Percentiles rank a stretch among this genome's conserved stretches.
phyloP scores from a whole-genome alignment of 2,113 vertebrate genomes.

The Trogon surrucura region DNA sequence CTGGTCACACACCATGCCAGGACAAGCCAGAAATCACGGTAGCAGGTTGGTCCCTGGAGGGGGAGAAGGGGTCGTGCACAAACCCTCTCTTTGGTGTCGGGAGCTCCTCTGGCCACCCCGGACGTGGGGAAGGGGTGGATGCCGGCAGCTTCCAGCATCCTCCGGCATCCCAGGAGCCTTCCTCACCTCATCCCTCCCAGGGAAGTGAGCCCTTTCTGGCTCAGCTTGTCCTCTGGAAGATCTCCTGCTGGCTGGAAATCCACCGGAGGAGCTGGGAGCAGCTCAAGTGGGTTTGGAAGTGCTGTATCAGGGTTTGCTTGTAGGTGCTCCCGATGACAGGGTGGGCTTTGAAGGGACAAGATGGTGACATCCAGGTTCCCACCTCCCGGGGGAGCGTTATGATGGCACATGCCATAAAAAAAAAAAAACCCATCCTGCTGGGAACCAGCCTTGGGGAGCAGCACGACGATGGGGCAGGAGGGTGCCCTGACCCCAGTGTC shows the following conservation, averaged over 20 bases:
- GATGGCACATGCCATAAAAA: background rate
- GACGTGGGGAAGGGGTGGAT: background rate
- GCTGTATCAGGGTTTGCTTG: background rate
- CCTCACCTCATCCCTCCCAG: background rate
- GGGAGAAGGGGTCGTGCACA: background rate
- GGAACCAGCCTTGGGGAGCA: background rate
- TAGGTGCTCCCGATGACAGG: background rate
- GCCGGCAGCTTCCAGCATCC: background rate
- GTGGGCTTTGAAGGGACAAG: background rate
- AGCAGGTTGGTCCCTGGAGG: background rate
- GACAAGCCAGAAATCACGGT: background rate
- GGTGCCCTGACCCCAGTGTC: background rate
- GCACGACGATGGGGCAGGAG: background rate
- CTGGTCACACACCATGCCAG: background rate
- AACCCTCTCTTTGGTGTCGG: constrained; percentile 55
- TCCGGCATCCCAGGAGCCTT: rapidly evolving
- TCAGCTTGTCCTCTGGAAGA: background rate
- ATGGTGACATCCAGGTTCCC: background rate
- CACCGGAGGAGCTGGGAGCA: background rate
- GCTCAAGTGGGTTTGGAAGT: background rate
- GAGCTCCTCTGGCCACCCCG: background rate
- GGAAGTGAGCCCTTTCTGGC: background rate
- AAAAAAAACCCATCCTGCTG: background rate
- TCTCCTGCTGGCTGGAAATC: background rate
- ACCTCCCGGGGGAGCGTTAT: background rate